Evolutionary conservation across 2,113 vertebrate genomes (phyloP).

Genomic region (Dissostichus mawsoni): DNA sequence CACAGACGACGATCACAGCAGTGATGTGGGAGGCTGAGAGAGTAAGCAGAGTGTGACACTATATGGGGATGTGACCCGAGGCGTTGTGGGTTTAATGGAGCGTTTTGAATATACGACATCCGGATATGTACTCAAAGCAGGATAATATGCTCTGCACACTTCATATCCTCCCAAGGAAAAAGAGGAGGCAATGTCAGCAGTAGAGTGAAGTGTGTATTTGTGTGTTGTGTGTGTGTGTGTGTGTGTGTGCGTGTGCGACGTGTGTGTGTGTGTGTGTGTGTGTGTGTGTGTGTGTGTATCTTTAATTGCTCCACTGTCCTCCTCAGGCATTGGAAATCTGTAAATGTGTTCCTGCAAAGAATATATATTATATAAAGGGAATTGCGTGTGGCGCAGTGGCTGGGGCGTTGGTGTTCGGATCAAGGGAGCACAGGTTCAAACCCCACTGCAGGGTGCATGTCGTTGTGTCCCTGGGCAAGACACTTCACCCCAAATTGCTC

Average conservation of each 20-base stretch:
- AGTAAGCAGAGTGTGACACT: not conserved
- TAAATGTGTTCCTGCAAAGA: not conserved
- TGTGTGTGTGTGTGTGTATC: not conserved
- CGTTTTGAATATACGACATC: not conserved
- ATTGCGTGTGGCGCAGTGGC: too few species aligned
- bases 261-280: not conserved
- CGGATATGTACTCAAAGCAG: not conserved
- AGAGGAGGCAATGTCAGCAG: not conserved
- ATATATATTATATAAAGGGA: too few species aligned
- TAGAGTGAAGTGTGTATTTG: not conserved
- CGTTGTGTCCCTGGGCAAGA: too few species aligned
- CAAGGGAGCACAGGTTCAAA: too few species aligned
- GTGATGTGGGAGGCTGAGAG: conserved; percentile 1
- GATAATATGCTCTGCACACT: conserved; percentile 6
- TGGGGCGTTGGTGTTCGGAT: too few species aligned
- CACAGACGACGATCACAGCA: conserved; percentile 2
- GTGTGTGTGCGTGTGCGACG: not conserved
- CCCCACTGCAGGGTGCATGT: too few species aligned
- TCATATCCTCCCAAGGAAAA: conserved; percentile 10
- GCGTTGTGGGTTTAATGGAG: conserved; percentile 9
- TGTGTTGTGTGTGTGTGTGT: not conserved
- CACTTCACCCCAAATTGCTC: too few species aligned
- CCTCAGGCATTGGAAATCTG: conserved; percentile 16
- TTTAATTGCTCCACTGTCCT: conserved; percentile 2
- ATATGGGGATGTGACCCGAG: conserved; percentile 7